Percentiles rank a stretch among this genome's conserved stretches.
Conservation (phyloP, 2,113 vertebrate genomes). For the Otocyon megalotis region DNA sequence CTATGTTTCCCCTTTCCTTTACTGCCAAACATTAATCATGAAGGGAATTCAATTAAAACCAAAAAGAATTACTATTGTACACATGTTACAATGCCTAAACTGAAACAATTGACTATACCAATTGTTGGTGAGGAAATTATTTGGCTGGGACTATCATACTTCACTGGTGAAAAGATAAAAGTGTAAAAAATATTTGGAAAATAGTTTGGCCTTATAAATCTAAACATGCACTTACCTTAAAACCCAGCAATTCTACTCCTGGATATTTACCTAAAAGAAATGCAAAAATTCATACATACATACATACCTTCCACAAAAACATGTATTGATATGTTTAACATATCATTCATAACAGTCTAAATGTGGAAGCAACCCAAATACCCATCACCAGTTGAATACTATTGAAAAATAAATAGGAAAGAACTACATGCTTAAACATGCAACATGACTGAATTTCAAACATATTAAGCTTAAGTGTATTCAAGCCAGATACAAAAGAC, state of each 20-base stretch:
- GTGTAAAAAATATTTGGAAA: background rate
- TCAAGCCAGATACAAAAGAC: background rate
- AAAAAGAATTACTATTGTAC: background rate
- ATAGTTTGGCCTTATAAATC: background rate
- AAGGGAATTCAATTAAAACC: background rate
- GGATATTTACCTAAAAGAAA: background rate
- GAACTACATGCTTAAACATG: background rate
- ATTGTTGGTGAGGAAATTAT: background rate
- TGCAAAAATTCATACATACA: too few relatives aligned
- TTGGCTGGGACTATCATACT: too few relatives aligned
- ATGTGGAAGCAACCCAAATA: background rate
- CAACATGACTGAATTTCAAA: background rate
- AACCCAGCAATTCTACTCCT: background rate
- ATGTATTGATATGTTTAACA: background rate
- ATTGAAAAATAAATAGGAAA: background rate
- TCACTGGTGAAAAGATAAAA: background rate
- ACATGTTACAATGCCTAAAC: background rate
- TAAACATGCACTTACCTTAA: background rate
- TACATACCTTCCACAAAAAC: background rate
- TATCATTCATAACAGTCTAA: background rate
- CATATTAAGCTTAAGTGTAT: background rate
- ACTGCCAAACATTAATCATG: background rate
- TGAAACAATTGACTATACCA: background rate
- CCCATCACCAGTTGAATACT: background rate
- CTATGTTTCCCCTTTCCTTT: background rate